Percentiles rank a stretch among this genome's conserved stretches.
phyloP scores from a whole-genome alignment of 2,888 invertebrate genomes.

The Anticlea derivata region DNA sequence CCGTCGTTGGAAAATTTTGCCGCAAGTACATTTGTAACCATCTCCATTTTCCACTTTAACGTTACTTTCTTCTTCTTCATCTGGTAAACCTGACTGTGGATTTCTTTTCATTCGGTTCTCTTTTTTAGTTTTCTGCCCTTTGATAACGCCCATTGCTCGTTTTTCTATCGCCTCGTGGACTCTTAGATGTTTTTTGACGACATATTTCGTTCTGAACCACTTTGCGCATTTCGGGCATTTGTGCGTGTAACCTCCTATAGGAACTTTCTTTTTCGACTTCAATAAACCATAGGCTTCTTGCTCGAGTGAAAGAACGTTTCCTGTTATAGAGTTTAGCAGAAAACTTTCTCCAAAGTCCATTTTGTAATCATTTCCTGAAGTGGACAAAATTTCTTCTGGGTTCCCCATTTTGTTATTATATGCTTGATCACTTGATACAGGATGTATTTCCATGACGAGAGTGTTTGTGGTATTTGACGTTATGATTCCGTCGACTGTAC shows the following conservation, averaged over 20 bases:
- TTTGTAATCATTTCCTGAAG: constrained; percentile 41
- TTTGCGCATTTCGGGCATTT: constrained; percentile 65
- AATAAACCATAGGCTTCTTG: constrained; percentile 71
- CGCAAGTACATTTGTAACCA: constrained; percentile 72
- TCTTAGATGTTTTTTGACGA: constrained; percentile 54
- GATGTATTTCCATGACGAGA: constrained; percentile 70
- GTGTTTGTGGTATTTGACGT: constrained; percentile 68
- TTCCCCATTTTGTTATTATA: constrained; percentile 56
- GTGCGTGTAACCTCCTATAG: constrained; percentile 28
- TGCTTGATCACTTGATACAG: constrained; percentile 44
- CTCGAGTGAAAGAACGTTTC: constrained; percentile 66
- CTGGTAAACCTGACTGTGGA: constrained; percentile 23
- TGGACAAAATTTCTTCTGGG: constrained; percentile 70
- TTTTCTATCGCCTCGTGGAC: constrained; percentile 66
- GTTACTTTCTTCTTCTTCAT: constrained; percentile 29
- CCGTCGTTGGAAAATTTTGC: constrained; percentile 60
- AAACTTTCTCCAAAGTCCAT: constrained; percentile 57
- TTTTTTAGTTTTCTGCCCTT: constrained; percentile 48
- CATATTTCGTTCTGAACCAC: constrained; percentile 41
- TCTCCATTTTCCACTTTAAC: constrained; percentile 47
- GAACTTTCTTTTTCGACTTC: constrained; percentile 52
- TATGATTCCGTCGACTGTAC: constrained; percentile 58
- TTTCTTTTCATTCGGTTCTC: constrained; percentile 7
- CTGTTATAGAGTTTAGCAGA: constrained; percentile 75
- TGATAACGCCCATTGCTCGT: constrained; percentile 54